phyloP scores from a whole-genome alignment of 2,113 vertebrate genomes.

The Laticauda colubrina region DNA sequence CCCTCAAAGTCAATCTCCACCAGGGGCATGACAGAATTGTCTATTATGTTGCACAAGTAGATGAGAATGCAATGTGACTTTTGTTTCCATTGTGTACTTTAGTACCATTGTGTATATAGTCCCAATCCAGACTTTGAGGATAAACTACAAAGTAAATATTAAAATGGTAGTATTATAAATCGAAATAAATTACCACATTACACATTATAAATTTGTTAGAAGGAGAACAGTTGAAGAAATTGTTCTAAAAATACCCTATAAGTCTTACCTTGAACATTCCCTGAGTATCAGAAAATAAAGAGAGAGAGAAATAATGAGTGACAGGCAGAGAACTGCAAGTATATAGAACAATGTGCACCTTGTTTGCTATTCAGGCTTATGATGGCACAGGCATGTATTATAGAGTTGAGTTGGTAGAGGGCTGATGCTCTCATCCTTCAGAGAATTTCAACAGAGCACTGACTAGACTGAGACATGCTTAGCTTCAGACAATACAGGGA shows the following conservation, averaged over 20 bases:
- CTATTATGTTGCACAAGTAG: not conserved
- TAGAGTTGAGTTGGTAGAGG: not conserved
- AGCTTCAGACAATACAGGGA: not conserved
- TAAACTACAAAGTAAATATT: not conserved
- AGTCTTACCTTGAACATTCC: not conserved
- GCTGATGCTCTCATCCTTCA: not conserved
- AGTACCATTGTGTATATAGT: not conserved
- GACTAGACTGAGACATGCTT: not conserved
- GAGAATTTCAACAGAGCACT: not conserved
- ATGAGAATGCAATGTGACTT: not conserved
- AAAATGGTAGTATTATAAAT: not conserved
- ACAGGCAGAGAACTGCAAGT: not conserved
- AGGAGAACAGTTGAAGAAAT: not conserved
- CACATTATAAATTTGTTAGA: not conserved
- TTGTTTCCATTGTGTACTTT: not conserved
- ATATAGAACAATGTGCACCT: not conserved
- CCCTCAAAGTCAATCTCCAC: too few relatives aligned
- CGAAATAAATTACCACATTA: not conserved
- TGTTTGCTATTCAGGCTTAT: not conserved
- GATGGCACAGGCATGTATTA: not conserved
- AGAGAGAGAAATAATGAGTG: not conserved
- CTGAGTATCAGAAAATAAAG: not conserved
- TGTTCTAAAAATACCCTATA: not conserved
- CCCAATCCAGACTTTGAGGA: not conserved
- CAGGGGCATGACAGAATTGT: not conserved